These are phyloP conservation scores for Apodemia zela DNA, from an alignment of 2,888 invertebrate genomes.

Conservation along the genomic window DNA sequence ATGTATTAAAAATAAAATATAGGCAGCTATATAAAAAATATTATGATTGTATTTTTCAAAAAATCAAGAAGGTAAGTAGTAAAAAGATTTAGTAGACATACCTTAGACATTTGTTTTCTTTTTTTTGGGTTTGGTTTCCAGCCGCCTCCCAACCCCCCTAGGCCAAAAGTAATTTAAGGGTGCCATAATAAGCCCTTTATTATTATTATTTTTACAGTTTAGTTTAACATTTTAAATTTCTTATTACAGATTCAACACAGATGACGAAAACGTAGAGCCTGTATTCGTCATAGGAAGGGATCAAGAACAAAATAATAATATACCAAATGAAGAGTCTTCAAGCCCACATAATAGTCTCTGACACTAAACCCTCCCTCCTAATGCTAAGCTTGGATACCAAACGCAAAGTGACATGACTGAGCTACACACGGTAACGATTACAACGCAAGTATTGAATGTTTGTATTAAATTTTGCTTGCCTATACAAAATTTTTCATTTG, in stretches of 20 bases:
- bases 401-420: conserved; percentile 19
- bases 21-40: too few relatives aligned
- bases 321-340: conserved; percentile 44
- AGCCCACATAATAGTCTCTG: conserved; percentile 43
- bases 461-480: conserved; percentile 11
- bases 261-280: conserved; percentile 64
- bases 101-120: too few relatives aligned
- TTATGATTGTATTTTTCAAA: too few relatives aligned
- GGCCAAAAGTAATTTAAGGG: too few relatives aligned
- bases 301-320: conserved; percentile 60
- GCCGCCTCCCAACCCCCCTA: too few relatives aligned
- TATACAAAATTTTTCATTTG: conserved; percentile 2
- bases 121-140: too few relatives aligned
- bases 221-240: background rate
- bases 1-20: too few relatives aligned
- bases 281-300: conserved; percentile 55
- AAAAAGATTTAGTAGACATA: too few relatives aligned
- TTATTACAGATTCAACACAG: conserved; percentile 54
- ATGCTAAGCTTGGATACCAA: conserved; percentile 12
- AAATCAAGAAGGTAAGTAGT: too few relatives aligned
- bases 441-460: conserved; percentile 5
- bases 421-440: conserved; percentile 7
- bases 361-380: conserved; percentile 31
- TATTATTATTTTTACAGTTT: background rate
- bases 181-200: too few relatives aligned